Base-by-base conservation (phyloP, 2,797 vertebrate species). In the Danio jaintianensis region DNA sequence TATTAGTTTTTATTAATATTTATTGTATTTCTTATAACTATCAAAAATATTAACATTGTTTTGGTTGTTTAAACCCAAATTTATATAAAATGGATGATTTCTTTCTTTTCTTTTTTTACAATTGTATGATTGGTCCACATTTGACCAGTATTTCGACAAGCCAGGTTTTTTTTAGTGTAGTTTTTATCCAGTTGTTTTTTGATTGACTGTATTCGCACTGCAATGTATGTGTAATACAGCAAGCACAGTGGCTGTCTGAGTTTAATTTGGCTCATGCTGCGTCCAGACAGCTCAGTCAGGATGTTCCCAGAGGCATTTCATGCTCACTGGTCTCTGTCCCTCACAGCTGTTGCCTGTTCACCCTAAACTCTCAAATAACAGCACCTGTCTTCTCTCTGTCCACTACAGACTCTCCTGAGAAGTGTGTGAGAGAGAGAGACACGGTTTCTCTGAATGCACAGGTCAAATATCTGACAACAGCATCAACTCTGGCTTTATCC, bases 371-470 rank as follows among this genome's bases (percentile, higher is more conserved):
- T 90, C 88, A 83, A 43, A 89, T 91, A 87, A 89, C 84, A 87
- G 86, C 91, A 91, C 90, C 91, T 92, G 92, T 89, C 87, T 59
- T 20, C 62, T 38, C 80, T 81, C 64, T 84, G 62, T 80, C 48
- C 40, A 29, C 73, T 59, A 76, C 70, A 61, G 55, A 50, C 66
- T 64, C 81, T 76, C 56, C 70, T 67, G 40, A 68, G 68, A 86
- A 59, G 47, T 22, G 59, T 10, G 5, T 42, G 55, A 55, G 43
- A 7, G 58, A 56, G 64, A 75, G n/a, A 68, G 76, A 10, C 16
- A 75, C 5, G 13, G 20, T 77, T 72, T 84, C 84, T 75, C 74
- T 62, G 84, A 83, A 84, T 67, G 29, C 29, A 40, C 36, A 77
- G 68, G 68, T 63, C 79, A 80, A 58, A 43, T 47, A 20, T 66